phyloP scores from a whole-genome alignment of 2,113 vertebrate species.

The Meleagris gallopavo region DNA sequence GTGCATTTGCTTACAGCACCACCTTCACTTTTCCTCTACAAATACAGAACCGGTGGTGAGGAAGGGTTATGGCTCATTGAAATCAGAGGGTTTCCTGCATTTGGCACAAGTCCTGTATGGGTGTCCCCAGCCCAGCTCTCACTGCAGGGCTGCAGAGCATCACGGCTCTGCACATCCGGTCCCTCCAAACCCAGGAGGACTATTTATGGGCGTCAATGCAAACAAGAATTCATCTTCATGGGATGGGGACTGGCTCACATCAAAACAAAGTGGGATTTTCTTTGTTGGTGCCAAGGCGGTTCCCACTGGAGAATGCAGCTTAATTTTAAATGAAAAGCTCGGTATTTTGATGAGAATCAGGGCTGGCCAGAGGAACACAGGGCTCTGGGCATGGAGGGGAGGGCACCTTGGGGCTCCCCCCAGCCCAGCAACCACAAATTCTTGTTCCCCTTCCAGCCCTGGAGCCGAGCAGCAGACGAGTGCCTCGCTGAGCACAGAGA shows the following conservation, averaged over 20 bases:
- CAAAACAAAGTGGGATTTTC: neutral
- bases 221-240: neutral
- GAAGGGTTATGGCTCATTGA: neutral
- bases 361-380: neutral
- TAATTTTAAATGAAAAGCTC: neutral
- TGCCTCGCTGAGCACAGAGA: neutral
- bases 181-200: neutral
- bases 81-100: neutral
- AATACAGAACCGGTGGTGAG: neutral
- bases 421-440: neutral
- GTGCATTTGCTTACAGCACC: neutral
- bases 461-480: neutral
- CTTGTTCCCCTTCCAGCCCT: slow-evolving; percentile 5
- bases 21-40: neutral
- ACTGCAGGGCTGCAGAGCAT: neutral
- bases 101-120: fast-evolving
- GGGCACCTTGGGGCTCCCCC: neutral
- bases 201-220: neutral
- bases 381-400: neutral
- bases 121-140: neutral
- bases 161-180: neutral
- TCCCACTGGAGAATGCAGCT: neutral
- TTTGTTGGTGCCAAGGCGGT: neutral
- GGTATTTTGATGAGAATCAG: neutral
- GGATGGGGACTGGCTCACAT: neutral